Evolutionary conservation across 2,113 vertebrate species (phyloP).

Genomic region (Propithecus coquereli): DNA sequence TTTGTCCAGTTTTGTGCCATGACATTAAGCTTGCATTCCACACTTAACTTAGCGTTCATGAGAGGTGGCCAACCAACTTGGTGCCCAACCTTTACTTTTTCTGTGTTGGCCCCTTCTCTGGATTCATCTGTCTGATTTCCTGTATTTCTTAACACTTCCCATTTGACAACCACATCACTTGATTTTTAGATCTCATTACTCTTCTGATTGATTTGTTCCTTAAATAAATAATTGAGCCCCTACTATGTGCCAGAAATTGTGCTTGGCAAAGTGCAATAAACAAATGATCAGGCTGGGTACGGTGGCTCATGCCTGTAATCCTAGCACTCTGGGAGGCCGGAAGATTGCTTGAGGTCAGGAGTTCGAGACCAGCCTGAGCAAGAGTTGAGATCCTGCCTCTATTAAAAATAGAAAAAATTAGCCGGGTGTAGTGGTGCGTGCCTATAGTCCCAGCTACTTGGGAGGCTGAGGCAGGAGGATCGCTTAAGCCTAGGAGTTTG

Average conservation of each 20-base stretch:
- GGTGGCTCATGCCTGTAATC: too few species aligned
- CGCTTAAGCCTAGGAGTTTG: too few species aligned
- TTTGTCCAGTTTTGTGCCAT: not conserved
- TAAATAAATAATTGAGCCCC: not conserved
- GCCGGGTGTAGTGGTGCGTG: too few species aligned
- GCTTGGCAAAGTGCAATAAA: not conserved
- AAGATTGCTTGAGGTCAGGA: too few species aligned
- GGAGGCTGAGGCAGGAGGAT: too few species aligned
- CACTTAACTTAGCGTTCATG: not conserved
- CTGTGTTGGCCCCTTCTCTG: not conserved
- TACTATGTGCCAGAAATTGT: not conserved
- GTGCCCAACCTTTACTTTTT: not conserved
- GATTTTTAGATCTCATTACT: not conserved
- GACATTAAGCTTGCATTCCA: not conserved
- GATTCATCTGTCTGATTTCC: not conserved
- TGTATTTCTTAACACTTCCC: not conserved
- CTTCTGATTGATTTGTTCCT: not conserved
- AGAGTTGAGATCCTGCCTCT: too few species aligned
- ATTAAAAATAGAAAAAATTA: too few species aligned
- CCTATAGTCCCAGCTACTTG: too few species aligned
- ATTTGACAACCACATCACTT: not conserved
- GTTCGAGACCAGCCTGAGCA: too few species aligned
- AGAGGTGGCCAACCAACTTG: not conserved
- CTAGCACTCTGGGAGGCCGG: too few species aligned
- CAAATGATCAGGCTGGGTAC: not conserved